Evolutionary conservation across 2,888 invertebrate species (phyloP).

Genomic region (Lasius platythorax): DNA sequence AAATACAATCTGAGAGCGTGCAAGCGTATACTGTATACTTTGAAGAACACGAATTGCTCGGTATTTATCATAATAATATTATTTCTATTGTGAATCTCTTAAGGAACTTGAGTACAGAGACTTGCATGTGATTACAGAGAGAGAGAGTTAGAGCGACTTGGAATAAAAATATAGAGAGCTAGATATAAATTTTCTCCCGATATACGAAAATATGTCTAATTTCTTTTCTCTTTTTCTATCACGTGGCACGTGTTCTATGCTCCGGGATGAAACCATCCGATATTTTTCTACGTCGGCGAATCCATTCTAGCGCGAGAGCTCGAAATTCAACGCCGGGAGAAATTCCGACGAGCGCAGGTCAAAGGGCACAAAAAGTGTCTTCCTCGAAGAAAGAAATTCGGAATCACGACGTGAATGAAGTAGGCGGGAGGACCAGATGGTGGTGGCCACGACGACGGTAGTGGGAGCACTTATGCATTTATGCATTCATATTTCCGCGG

Average conservation of each 20-base stretch:
- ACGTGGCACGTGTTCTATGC: background rate
- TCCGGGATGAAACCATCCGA: background rate
- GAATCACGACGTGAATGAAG: slow-evolving; percentile 71
- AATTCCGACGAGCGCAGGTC: slow-evolving; percentile 53
- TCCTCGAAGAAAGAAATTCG: slow-evolving; percentile 68
- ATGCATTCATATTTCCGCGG: slow-evolving; percentile 85
- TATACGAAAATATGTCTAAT: background rate
- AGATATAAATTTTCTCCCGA: background rate
- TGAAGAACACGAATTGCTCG: slow-evolving; percentile 45
- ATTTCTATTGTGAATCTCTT: slow-evolving; percentile 21
- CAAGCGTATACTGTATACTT: slow-evolving; percentile 70
- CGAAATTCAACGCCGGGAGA: slow-evolving; percentile 22
- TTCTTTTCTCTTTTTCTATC: background rate
- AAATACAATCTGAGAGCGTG: slow-evolving; percentile 68
- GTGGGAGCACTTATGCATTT: slow-evolving; percentile 85
- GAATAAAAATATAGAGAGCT: background rate
- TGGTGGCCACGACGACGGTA: slow-evolving; percentile 64
- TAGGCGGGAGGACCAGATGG: slow-evolving; percentile 72
- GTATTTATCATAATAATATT: slow-evolving; percentile 41
- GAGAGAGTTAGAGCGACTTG: background rate
- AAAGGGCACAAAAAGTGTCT: slow-evolving; percentile 63
- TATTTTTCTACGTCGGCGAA: slow-evolving; percentile 6
- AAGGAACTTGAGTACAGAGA: background rate
- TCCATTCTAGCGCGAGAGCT: background rate
- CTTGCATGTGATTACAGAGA: background rate